Base-by-base conservation (phyloP, 2,113 vertebrate species). In the Sphaerodactylus townsendi region DNA sequence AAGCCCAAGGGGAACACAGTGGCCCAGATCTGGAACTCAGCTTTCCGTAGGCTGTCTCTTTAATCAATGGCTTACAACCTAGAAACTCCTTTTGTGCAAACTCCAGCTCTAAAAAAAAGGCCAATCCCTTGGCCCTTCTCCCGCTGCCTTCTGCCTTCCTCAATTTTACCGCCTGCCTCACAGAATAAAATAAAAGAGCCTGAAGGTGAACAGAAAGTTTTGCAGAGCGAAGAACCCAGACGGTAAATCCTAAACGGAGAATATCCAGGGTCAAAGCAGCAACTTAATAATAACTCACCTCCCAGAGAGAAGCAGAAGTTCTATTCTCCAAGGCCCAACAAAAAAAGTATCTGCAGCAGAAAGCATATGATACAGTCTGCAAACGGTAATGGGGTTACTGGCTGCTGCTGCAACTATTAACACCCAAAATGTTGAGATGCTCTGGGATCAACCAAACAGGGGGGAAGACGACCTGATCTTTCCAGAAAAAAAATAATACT, bases 231-330 rank as follows among this genome's bases (percentile, higher is more conserved):
- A 56, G 41, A 73, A 37, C 37, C 25, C 48, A 59, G 59, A 25
- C 23, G 50, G 41, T 65, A 65, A 65, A 65, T 75, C 59, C 44
- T 23, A 30, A 75, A 33, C 1, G 35, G 59, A 66, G 44, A 83
- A 65, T 66, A 33, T 28, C 17, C 33, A 11, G 19, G 59, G 44
- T 76, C 72, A 68, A 76, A 76, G 33, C 25, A 66, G 10, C 44
- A 75, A 64, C 70, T 75, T 83, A 65, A 74, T 76, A 75, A 83
- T 82, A 82, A 39, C 41, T 59, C 69, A 9, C 56, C 39, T 73
- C 28, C 50, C 50, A 21, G 48, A 53, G 25, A 23, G 48, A 48
- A 37, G 14, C 81, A 66, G 81, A 50, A 50, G 66, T 83, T 75
- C 30, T 66, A 76, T 50, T 74, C 44, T 83, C 44, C 19, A 68